Base-by-base conservation (phyloP, 2,113 vertebrate genomes). In the Gnathonemus longibarbis region DNA sequence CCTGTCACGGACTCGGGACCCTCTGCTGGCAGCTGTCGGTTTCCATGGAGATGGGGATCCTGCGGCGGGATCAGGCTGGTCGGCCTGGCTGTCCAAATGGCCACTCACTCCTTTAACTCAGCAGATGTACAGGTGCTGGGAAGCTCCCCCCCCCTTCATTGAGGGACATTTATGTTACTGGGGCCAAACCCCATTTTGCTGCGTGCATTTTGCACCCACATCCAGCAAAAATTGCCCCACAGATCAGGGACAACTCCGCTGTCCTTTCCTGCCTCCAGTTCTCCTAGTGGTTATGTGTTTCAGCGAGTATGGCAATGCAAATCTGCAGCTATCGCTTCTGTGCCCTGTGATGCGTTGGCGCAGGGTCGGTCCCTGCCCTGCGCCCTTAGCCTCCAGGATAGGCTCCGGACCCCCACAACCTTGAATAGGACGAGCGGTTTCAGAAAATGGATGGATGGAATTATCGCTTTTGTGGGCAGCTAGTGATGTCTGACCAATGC, bases 81-180 rank as follows among this genome's bases (percentile, higher is more conserved):
- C 53, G 89, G 84, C 74, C 85, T 88, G 88, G 46, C 49, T 87
- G 49, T 91, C 89, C 85, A 86, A 56, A 88, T 49, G 49, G 31
- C 2, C 50, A 84, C 50, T 74, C 80, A 80, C 62, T 89, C 27
- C 48, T 49, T 35, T 56, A 27, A 8, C 50, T 87, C 48, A 17
- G n/a, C 10, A 24, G 19, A 84, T n/a, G 2, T 24, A 1, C 66
- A 35, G 66, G 11, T 35, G 11, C 27, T 27, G 27, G 27, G 62
- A 70, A 27, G 19, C 53, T 0, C 5, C 53, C 19, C 19, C 66
- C 24, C 8, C 24, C 17, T 15, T 17, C 15, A 42, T 39, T 77
- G 74, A 42, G 74, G 74, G 13, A 17, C 35, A 17, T 42, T 17
- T 42, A 39, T 80, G 31, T 39, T 80, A 42, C 15, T 13, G 35